These are phyloP conservation scores for Aegithalos caudatus DNA, from an alignment of 2,113 vertebrate genomes.

Conservation along the genomic window DNA sequence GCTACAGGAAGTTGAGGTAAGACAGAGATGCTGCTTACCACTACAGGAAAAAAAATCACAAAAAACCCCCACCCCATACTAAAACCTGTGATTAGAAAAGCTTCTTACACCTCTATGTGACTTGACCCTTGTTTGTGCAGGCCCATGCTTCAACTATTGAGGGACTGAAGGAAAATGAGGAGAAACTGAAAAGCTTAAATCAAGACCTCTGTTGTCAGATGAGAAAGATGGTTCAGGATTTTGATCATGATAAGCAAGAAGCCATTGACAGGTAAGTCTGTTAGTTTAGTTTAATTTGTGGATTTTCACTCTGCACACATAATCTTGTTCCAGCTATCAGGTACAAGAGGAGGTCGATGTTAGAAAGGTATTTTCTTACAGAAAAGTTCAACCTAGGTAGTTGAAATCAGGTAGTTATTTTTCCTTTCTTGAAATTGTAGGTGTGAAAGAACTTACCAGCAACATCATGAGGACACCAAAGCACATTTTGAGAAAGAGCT, in stretches of 20 bases:
- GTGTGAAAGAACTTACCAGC: constrained; percentile 86
- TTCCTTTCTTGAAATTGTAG: constrained; percentile 58
- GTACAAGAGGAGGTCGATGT: no score
- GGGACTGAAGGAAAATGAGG: constrained; percentile 83
- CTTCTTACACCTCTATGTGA: background rate
- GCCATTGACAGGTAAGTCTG: constrained; percentile 78
- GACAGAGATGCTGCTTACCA: background rate
- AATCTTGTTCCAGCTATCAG: background rate
- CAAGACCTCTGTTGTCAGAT: constrained; percentile 92
- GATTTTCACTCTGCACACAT: background rate
- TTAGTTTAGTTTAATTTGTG: background rate
- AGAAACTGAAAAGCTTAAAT: constrained; percentile 84
- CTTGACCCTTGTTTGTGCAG: constrained; percentile 56
- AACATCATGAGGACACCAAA: constrained; percentile 89
- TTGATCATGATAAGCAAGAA: constrained; percentile 93
- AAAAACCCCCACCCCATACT: fast-evolving
- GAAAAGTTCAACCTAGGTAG: background rate
- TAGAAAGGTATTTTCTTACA: background rate
- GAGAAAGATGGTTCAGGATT: constrained; percentile 93
- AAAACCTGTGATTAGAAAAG: background rate
- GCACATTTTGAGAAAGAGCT: constrained; percentile 80
- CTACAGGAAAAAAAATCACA: background rate
- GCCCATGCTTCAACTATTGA: constrained; percentile 68
- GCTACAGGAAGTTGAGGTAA: constrained; percentile 82
- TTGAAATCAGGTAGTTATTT: background rate